Base-by-base conservation (phyloP, 2,113 vertebrate genomes). In the Ramphastos sulfuratus region DNA sequence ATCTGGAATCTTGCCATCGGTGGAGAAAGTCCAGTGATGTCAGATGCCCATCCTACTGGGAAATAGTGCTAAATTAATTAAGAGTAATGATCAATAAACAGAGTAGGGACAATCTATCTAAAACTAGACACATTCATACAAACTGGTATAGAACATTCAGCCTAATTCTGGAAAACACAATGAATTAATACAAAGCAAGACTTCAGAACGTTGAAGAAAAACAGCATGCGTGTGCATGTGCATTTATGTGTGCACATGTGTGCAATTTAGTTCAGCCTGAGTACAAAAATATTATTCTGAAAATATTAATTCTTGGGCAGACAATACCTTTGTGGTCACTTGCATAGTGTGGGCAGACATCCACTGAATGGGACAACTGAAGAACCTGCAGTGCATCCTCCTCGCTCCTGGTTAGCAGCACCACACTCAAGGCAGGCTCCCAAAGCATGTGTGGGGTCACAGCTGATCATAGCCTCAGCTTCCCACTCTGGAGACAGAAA, bases 151-250 rank as follows among this genome's bases (percentile, higher is more conserved):
- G 67, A 76, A 90, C 76, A 50, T 13, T 17, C 31, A 75, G 3
- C 30, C 39, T 79, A 16, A 48, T 56, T 87, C 19, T 78, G 42
- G n/a, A 52, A 76, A 90, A 52, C 9, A 24, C 2, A 37, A 15
- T 50, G 0, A 0, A 30, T 55, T 82, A 64, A 85, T 28, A 25
- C 11, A 61, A 42, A 86, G 11, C 4, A 39, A 39, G 15, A 55
- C 9, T 42, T 58, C 0, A 70, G 16, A 35, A 59, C 73, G 92
- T 19, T 46, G 35, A 31, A 73, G 33, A 50, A 39, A 75, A 75
- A 7, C 12, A 21, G 4, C 0, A 0, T 30, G 6, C 44, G 16
- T 10, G 10, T 15, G 7, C 8, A 1, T 31, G n/a, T 37, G 21
- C 5, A 2, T 71, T 18, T 27, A 5, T 30, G 24, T 25, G 48